phyloP scores from a whole-genome alignment of 1,140 invertebrate species.

The Paramacrobiotus metropolitanus region DNA sequence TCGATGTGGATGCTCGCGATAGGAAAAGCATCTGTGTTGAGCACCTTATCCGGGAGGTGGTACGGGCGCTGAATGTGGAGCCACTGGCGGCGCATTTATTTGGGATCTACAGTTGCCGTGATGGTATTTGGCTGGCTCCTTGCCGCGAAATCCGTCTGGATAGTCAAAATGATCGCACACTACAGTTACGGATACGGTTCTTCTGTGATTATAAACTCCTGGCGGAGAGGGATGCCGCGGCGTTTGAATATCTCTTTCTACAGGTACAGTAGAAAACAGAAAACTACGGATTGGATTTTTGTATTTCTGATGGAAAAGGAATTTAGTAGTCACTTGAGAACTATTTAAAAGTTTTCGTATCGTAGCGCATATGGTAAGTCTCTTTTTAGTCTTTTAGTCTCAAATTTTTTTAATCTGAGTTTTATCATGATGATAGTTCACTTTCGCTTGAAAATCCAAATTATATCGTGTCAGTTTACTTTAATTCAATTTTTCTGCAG shows the following conservation, averaged over 20 bases:
- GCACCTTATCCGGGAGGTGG: too few species aligned
- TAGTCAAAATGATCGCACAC: not conserved
- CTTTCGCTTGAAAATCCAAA: too few species aligned
- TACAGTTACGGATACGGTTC: not conserved
- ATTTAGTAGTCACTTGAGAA: too few species aligned
- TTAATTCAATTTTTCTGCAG: too few species aligned
- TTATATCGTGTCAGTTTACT: too few species aligned
- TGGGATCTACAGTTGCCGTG: not conserved
- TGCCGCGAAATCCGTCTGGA: not conserved
- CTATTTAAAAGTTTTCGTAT: not conserved
- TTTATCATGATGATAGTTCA: not conserved
- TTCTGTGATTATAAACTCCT: not conserved
- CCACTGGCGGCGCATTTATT: not conserved
- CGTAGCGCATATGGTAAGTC: not conserved
- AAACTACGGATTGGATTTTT: too few species aligned
- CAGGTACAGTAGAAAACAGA: not conserved
- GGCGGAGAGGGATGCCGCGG: not conserved
- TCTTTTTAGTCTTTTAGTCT: not conserved
- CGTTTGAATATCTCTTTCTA: not conserved
- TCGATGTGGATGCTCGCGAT: too few species aligned
- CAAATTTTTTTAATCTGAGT: not conserved
- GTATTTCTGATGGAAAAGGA: too few species aligned
- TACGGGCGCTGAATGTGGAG: not conserved
- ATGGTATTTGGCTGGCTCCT: not conserved
- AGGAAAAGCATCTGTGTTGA: too few species aligned